Conservation (phyloP, 2,888 invertebrate genomes). For the Strigamia crassipes region DNA sequence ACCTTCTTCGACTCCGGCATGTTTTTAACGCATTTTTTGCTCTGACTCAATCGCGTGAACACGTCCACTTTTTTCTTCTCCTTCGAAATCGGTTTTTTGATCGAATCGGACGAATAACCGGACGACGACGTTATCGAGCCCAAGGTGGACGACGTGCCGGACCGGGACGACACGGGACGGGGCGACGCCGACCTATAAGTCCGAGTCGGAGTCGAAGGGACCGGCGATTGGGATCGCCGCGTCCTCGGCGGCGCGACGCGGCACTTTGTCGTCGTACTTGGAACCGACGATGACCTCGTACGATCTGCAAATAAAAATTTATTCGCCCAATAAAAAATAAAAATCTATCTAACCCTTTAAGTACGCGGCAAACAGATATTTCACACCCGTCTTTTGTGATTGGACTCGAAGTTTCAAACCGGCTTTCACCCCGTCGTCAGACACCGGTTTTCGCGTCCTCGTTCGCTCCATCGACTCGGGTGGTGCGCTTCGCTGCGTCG, state of each 20-base stretch:
- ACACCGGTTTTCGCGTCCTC: neutral
- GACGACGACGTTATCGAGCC: conserved; percentile 7
- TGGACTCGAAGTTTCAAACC: neutral
- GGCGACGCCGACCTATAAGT: neutral
- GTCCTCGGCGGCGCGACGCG: neutral
- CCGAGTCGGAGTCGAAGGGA: neutral
- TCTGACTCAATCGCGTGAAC: neutral
- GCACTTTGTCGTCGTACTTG: neutral
- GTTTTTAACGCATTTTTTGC: neutral
- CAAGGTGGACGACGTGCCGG: neutral
- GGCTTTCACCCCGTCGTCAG: neutral
- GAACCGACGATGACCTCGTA: neutral
- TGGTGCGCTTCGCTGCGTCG: neutral
- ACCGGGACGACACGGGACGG: neutral
- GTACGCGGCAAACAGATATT: neutral
- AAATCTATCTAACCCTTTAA: neutral
- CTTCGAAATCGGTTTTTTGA: neutral
- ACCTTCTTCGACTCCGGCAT: conserved; percentile 6
- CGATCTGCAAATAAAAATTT: neutral
- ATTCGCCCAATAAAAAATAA: conserved; percentile 5
- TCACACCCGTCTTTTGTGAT: conserved; percentile 1
- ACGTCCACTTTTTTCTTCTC: neutral
- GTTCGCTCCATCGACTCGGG: neutral
- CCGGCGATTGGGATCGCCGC: neutral
- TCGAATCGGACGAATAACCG: neutral